Evolutionary conservation across 1,140 invertebrate species (phyloP), one percentile per base, ranked within the genome.

Genomic region (Gryllus bimaculatus): DNA sequence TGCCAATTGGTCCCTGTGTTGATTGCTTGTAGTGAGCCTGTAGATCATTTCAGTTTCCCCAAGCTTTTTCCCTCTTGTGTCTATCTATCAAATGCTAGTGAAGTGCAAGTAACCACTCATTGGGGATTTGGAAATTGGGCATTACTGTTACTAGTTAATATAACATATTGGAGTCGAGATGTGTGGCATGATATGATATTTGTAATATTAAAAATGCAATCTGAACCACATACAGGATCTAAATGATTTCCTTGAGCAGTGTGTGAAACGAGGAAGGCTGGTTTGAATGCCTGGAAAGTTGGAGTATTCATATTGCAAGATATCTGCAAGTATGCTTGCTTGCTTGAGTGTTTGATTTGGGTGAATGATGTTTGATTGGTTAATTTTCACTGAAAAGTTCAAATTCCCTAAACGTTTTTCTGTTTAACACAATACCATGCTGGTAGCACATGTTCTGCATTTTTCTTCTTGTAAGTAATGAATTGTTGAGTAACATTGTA

Each of bases 21-120:
- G 48, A 48, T 77, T 77, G 76, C 76, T 48, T 77, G 76, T 77
- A 77, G 76, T 20, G 10, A 48, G 47, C 76, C 48, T 20, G 76
- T 77, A 77, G 76, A 77, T 48, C 39, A 76, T n/a, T 10, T 76
- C 26, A 8, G 7, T 47, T 0, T 77, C 20, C 76, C n/a, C 20
- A n/a, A 20, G 48, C 48, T 54, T 77, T 49, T 20, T 8, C 48
- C 76, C 10, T 20, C 48, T n/a, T 77, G 76, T 77, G 47, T 48
- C 48, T 77, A 8, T 26, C 75, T 47, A 76, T 47, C 18, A 18
- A 76, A 47, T 76, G 75, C 74, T 75, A 39, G 74, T 47, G 26
- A 21, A 76, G 39, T 48, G 75, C 39, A 77, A 48, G 18, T 66
- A 66, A 18, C 18, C 10, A 66, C 18, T 66, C 54, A 66, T 66